Percentiles rank a stretch among this genome's conserved stretches.
phyloP scores from a whole-genome alignment of 1,140 invertebrate genomes.

The Helicorthomorpha holstii region DNA sequence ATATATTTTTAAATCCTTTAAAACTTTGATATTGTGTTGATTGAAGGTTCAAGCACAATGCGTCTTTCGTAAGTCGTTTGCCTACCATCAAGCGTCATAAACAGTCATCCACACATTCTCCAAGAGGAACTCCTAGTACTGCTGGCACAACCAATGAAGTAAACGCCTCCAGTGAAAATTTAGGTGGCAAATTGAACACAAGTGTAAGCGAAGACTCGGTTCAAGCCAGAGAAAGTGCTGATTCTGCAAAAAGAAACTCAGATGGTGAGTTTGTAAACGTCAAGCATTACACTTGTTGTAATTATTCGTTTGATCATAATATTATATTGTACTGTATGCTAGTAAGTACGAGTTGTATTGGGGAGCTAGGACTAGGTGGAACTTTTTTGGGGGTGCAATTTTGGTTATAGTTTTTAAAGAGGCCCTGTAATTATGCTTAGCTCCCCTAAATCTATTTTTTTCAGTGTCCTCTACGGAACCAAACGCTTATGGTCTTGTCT shows the following conservation, averaged over 20 bases:
- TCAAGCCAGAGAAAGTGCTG: slow-evolving; percentile 37
- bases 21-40: no score
- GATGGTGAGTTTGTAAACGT: slow-evolving; percentile 66
- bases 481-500: slow-evolving; percentile 37
- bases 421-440: no score
- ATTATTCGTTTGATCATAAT: no score
- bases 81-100: slow-evolving; percentile 61
- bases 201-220: slow-evolving; percentile 59
- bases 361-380: no score
- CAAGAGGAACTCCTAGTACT: slow-evolving; percentile 36
- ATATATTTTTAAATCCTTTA: no score
- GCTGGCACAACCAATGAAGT: no score
- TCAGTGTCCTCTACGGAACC: slow-evolving; percentile 10
- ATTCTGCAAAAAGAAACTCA: slow-evolving; percentile 57
- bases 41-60: slow-evolving; percentile 71
- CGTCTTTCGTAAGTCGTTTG: slow-evolving; percentile 69
- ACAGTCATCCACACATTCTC: slow-evolving; percentile 48
- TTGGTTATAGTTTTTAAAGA: no score
- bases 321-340: no score
- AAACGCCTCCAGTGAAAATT: slow-evolving; percentile 23
- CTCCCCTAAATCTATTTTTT: no score
- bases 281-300: no score
- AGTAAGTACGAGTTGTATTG: no score
- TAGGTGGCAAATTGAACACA: slow-evolving; percentile 32
- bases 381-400: no score